Percentiles rank a stretch among this genome's conserved stretches.
These are phyloP conservation scores for Erinaceus europaeus DNA, from an alignment of 2,113 vertebrate species.

Conservation along the genomic window DNA sequence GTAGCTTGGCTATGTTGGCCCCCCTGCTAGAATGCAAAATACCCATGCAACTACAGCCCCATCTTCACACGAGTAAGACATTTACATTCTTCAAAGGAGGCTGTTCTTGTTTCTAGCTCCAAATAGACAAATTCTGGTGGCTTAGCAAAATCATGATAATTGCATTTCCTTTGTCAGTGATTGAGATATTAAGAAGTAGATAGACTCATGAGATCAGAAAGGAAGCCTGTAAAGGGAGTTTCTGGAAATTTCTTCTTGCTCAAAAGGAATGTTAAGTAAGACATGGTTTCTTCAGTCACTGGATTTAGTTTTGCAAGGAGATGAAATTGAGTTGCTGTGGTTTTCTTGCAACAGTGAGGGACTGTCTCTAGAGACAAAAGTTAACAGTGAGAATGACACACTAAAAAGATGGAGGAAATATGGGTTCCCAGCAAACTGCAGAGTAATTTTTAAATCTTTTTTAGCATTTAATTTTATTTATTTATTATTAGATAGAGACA, in stretches of 20 bases:
- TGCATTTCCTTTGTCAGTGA: constrained; percentile 4
- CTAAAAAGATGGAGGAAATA: not conserved
- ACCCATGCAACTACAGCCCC: no score
- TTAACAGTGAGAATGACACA: not conserved
- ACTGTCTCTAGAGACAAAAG: not conserved
- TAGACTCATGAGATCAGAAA: not conserved
- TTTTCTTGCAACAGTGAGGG: not conserved
- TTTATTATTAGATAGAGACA: no score
- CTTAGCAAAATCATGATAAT: not conserved
- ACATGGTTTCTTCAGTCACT: not conserved
- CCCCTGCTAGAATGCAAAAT: no score
- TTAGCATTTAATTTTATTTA: no score
- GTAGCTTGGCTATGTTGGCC: not conserved
- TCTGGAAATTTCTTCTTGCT: constrained; percentile 11
- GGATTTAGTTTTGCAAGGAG: not conserved
- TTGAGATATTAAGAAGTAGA: no score
- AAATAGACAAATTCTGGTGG: not conserved
- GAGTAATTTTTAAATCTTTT: no score
- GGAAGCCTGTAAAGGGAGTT: not conserved
- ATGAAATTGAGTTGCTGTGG: not conserved
- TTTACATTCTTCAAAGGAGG: not conserved
- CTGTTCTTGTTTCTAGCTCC: not conserved
- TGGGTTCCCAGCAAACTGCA: not conserved
- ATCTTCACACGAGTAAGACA: no score
- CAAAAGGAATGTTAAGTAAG: not conserved